Evolutionary conservation across 2,797 vertebrate species (phyloP).

Genomic region (Lindbergichthys nudifrons): DNA sequence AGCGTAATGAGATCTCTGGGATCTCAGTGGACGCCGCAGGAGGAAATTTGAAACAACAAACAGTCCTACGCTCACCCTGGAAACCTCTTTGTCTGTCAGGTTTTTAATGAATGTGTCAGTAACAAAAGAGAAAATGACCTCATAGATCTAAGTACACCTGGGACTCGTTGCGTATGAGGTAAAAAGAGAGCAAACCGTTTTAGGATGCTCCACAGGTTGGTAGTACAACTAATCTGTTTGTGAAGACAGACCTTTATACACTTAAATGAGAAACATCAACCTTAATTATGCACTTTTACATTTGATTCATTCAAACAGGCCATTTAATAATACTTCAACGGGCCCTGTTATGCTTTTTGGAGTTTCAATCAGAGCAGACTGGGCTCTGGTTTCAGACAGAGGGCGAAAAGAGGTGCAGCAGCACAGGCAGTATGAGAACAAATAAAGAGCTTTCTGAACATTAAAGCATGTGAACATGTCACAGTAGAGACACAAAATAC

Average conservation of each 20-base stretch:
- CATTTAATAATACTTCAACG: background rate
- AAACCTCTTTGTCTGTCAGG: constrained; percentile 42
- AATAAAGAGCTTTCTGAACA: no score
- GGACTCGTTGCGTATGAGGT: background rate
- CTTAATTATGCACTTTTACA: background rate
- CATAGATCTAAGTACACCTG: background rate
- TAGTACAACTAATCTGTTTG: background rate
- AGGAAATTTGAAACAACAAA: constrained; percentile 72
- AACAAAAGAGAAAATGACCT: constrained; percentile 53
- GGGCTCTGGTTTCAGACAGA: no score
- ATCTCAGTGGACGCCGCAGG: constrained; percentile 28
- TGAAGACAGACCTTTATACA: constrained; percentile 5
- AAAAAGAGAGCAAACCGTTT: constrained; percentile 31
- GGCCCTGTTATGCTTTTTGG: no score
- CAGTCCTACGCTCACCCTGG: constrained; percentile 33
- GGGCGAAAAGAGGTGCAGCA: no score
- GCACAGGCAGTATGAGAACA: no score
- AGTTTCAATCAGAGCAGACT: no score
- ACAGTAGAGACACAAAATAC: no score
- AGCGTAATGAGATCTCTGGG: constrained; percentile 64
- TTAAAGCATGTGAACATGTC: no score
- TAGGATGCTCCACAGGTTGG: constrained; percentile 5
- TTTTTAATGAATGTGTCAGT: constrained; percentile 49
- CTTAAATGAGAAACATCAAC: background rate
- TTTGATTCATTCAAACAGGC: background rate